Percentiles rank a stretch among this genome's conserved stretches.
Conservation (phyloP, 2,888 invertebrate genomes). For the Aplocera efformata region DNA sequence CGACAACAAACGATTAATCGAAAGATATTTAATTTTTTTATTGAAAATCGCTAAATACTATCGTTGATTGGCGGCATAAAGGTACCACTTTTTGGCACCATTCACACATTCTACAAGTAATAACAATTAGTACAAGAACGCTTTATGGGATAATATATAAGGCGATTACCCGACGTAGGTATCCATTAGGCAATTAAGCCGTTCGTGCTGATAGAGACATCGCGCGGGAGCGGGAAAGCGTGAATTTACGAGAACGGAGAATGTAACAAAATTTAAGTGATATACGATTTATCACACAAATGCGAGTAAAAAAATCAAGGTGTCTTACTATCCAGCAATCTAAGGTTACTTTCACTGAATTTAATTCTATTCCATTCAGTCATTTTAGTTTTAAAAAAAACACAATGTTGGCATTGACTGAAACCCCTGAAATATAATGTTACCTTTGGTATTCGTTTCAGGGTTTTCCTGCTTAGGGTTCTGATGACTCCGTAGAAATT, state of each 20-base stretch:
- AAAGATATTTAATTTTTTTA: too few species aligned
- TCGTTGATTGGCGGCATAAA: neutral
- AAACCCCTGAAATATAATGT: too few species aligned
- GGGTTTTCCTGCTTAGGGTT: constrained; percentile 68
- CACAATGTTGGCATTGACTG: too few species aligned
- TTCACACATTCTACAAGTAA: neutral
- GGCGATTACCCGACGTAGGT: constrained; percentile 14
- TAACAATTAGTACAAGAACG: neutral
- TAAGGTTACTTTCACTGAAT: too few species aligned
- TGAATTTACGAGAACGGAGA: constrained; percentile 44
- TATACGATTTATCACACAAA: constrained; percentile 11
- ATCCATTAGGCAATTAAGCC: constrained; percentile 19
- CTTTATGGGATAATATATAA: too few species aligned
- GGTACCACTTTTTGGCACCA: too few species aligned
- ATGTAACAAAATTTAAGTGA: constrained; percentile 27
- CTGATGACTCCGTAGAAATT: constrained; percentile 69
- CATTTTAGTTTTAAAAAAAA: too few species aligned
- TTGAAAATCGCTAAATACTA: too few species aligned
- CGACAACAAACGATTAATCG: too few species aligned
- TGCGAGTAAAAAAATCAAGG: neutral
- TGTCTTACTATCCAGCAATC: too few species aligned
- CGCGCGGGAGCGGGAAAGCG: constrained; percentile 57
- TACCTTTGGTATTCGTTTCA: constrained; percentile 69
- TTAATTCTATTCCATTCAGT: too few species aligned
- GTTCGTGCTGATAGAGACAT: constrained; percentile 23